Conservation (phyloP, 2,113 vertebrate species). For the Perca fluviatilis region DNA sequence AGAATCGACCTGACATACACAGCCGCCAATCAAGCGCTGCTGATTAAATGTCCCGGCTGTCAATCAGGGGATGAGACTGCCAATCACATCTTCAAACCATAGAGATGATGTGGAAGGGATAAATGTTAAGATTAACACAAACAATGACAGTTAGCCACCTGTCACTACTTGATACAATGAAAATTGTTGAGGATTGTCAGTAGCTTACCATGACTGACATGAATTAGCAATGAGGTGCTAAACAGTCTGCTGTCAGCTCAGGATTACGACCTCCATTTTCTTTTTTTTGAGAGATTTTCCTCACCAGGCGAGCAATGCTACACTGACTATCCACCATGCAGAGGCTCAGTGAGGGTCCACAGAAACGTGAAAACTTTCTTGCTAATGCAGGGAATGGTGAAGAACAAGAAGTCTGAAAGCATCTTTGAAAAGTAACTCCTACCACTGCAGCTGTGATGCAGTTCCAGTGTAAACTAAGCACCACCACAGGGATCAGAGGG, state of each 20-base stretch:
- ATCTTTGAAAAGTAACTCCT: slow-evolving; percentile 1
- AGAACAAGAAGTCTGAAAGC: background rate
- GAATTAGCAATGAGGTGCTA: slow-evolving; percentile 23
- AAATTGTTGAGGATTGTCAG: background rate
- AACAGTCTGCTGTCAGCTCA: slow-evolving; percentile 17
- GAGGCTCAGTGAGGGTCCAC: slow-evolving; percentile 10
- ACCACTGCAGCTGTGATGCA: slow-evolving; percentile 31
- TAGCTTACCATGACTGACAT: slow-evolving; percentile 22
- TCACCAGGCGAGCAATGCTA: slow-evolving; percentile 13
- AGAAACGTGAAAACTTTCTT: background rate
- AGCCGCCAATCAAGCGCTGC: slow-evolving; percentile 17
- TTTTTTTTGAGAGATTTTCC: background rate
- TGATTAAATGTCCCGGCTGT: slow-evolving; percentile 31
- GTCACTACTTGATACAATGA: background rate
- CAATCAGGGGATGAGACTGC: slow-evolving; percentile 32
- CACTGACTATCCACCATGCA: slow-evolving; percentile 17
- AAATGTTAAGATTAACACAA: slow-evolving; percentile 8
- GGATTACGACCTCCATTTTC: background rate
- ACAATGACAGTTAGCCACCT: background rate
- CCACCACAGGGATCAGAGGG: background rate
- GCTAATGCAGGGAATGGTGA: background rate
- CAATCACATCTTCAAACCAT: slow-evolving; percentile 18
- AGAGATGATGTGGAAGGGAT: background rate
- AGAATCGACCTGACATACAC: background rate
- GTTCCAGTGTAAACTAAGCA: slow-evolving; percentile 3